Evolutionary conservation across 2,888 invertebrate species (phyloP).

Genomic region (Phengaris arion): DNA sequence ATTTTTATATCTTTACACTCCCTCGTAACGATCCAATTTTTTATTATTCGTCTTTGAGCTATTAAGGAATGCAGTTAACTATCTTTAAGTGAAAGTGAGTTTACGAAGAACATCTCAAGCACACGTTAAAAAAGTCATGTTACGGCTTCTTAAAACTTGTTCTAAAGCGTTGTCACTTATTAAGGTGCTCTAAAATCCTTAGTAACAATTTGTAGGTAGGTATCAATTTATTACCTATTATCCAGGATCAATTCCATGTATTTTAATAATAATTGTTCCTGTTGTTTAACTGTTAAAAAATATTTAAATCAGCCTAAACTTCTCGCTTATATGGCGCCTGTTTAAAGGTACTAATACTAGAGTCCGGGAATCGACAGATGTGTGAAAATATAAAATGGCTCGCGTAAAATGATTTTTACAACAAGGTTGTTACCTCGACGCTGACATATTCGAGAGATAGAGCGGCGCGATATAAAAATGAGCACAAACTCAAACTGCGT

Average conservation of each 20-base stretch:
- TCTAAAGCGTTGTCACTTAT: too few relatives aligned
- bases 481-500: slow-evolving; percentile 15
- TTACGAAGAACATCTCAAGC: too few relatives aligned
- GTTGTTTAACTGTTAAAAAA: neutral
- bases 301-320: too few relatives aligned
- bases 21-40: slow-evolving; percentile 10
- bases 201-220: too few relatives aligned
- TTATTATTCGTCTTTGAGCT: neutral
- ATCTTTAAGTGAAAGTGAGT: neutral
- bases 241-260: too few relatives aligned
- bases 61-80: neutral
- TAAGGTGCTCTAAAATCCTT: too few relatives aligned
- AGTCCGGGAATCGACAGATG: slow-evolving; percentile 8
- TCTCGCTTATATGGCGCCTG: neutral
- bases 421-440: slow-evolving; percentile 4
- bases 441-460: slow-evolving; percentile 3
- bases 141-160: too few relatives aligned
- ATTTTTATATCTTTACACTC: slow-evolving; percentile 4
- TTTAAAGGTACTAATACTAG: neutral
- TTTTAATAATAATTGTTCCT: neutral
- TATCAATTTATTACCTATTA: too few relatives aligned
- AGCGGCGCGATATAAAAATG: neutral
- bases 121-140: too few relatives aligned
- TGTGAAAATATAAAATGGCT: slow-evolving; percentile 13
- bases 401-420: slow-evolving; percentile 14